phyloP scores from a whole-genome alignment of 2,888 invertebrate genomes.

The Calameuta pallipes region DNA sequence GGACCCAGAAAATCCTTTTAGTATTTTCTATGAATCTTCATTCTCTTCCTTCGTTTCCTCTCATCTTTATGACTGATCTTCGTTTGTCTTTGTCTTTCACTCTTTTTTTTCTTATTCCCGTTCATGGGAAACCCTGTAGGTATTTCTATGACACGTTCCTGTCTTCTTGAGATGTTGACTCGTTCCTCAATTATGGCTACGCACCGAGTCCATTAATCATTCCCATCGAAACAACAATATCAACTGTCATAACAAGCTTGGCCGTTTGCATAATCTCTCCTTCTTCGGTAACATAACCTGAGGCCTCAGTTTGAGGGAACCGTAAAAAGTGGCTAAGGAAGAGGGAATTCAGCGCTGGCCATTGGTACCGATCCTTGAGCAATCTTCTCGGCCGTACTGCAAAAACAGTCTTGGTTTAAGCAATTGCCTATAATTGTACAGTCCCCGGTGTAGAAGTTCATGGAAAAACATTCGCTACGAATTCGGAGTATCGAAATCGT shows the following conservation, averaged over 20 bases:
- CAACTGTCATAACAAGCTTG: slow-evolving; percentile 8
- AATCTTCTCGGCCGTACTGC: background rate
- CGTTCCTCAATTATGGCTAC: background rate
- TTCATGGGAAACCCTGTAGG: background rate
- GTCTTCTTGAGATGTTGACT: background rate
- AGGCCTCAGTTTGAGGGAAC: background rate
- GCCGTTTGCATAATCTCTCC: slow-evolving; percentile 4
- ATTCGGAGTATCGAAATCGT: background rate
- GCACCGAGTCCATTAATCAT: background rate
- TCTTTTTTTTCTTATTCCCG: background rate
- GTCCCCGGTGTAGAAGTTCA: background rate
- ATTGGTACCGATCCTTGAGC: background rate
- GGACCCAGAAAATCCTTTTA: background rate
- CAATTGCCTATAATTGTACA: background rate
- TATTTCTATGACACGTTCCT: background rate
- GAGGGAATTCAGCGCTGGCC: background rate
- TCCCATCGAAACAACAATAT: slow-evolving; percentile 8
- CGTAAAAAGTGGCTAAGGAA: background rate
- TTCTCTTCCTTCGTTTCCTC: background rate
- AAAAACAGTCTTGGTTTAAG: background rate
- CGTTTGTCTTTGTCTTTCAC: background rate
- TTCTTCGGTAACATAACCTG: background rate
- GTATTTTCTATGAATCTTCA: background rate
- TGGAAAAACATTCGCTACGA: background rate
- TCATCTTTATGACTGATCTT: background rate